Conservation (phyloP, 1,140 invertebrate genomes). For the Drosophila kurseongensis region DNA sequence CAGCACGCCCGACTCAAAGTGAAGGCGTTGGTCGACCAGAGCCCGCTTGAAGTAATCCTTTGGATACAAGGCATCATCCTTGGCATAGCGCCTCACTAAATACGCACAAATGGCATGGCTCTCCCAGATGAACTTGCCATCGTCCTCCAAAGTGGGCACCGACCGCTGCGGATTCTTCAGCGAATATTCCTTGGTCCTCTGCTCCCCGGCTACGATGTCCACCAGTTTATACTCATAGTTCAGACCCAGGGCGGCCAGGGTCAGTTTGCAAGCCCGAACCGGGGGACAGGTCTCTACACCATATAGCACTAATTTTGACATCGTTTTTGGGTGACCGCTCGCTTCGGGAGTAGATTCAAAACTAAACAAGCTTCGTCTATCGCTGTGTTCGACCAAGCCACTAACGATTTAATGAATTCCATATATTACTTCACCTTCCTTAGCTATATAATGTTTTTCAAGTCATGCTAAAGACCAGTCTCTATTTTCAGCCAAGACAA, state of each 20-base stretch:
- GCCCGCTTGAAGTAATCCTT: slow-evolving; percentile 86
- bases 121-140: slow-evolving; percentile 87
- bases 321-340: slow-evolving; percentile 30
- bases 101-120: slow-evolving; percentile 87
- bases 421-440: slow-evolving; percentile 11
- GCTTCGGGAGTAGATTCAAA: slow-evolving; percentile 16
- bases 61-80: slow-evolving; percentile 86
- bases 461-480: not conserved
- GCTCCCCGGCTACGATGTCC: slow-evolving; percentile 87
- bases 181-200: slow-evolving; percentile 88
- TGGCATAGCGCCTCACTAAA: slow-evolving; percentile 86
- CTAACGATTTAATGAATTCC: slow-evolving; percentile 32
- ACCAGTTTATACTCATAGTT: slow-evolving; percentile 85
- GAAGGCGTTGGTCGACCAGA: slow-evolving; percentile 86
- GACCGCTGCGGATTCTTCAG: slow-evolving; percentile 86
- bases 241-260: slow-evolving; percentile 84
- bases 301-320: slow-evolving; percentile 84
- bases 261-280: slow-evolving; percentile 85
- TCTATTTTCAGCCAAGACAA: slow-evolving; percentile 4
- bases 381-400: slow-evolving; percentile 5
- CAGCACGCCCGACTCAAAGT: slow-evolving; percentile 87
- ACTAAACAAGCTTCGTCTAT: slow-evolving; percentile 37
- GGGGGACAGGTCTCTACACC: slow-evolving; percentile 85
- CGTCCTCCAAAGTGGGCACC: slow-evolving; percentile 87
- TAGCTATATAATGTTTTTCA: slow-evolving; percentile 3